Evolutionary conservation across 2,888 invertebrate genomes (phyloP), one percentile per base, ranked within the genome.

Genomic region (Leucophenga maculata): DNA sequence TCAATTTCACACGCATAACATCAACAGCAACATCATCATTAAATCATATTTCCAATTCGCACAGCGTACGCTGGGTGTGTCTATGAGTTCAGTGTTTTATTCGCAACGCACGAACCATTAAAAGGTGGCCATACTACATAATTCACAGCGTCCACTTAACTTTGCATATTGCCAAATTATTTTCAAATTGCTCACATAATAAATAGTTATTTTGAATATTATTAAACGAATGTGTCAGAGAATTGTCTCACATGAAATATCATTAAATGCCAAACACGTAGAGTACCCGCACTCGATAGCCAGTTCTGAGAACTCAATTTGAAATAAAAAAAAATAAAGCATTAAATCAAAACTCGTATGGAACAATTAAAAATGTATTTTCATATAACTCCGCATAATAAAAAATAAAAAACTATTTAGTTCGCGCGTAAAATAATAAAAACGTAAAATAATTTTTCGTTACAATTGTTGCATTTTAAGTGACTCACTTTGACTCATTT

Each of bases 321-420:
- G 1, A 60, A 16, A 39, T 8, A 16, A 60, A 60, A 54, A 1
- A 11, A 62, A 62, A 46, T 18, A 46, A 46, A 8, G 46, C 62
- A 62, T 22, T 62, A 46, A 44, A 62, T 62, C 62, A 62, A 62
- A 62, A 62, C 22, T 46, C 14, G 46, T 22, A 18, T 46, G 62
- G 20, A 62, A 62, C 62, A 62, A 62, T 62, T 62, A 62, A 62
- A 62, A 62, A 62, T 62, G 20, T 62, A 46, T 62, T 62, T 46
- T 62, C 46, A 62, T 62, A 62, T 50, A 50, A 50, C 1, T 39
- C 11, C 16, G 50, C 16, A n/a, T 18, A 50, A 50, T 4, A 50
- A 50, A 50, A 50, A 50, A 50, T 2, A 50, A 50, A 16, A 50
- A 50, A n/a, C 50, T 50, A 50, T 16, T 16, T 16, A 50, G 16